Evolutionary conservation across 30 jellyfish, hydroid and myxozoan genomes (phyloP).

Genomic region (Chironex yamaguchii): DNA sequence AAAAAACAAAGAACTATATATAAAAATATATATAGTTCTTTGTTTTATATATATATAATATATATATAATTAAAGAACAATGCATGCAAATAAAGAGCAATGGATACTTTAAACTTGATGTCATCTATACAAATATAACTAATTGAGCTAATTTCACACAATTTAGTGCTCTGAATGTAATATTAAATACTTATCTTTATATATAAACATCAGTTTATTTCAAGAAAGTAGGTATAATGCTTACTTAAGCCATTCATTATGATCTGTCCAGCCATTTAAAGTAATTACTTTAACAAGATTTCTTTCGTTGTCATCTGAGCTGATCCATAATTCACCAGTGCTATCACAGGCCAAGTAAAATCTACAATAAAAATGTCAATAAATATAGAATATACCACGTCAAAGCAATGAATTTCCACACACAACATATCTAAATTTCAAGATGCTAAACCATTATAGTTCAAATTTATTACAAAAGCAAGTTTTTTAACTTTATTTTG

Average conservation of each 20-base stretch:
- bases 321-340: conserved; percentile 96
- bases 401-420: too few relatives aligned
- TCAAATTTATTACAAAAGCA: too few relatives aligned
- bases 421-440: not conserved
- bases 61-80: too few relatives aligned
- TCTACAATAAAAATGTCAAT: conserved; percentile 15
- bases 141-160: too few relatives aligned
- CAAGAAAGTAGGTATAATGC: not conserved
- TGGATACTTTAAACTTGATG: too few relatives aligned
- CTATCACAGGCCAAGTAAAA: conserved; percentile 94
- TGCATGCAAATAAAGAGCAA: too few relatives aligned
- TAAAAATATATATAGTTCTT: too few relatives aligned
- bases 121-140: too few relatives aligned
- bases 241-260: conserved; percentile 95
- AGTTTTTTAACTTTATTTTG: too few relatives aligned
- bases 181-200: not conserved
- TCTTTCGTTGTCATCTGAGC: conserved; percentile 92
- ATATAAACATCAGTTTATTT: not conserved
- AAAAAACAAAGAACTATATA: too few relatives aligned
- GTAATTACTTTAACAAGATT: conserved; percentile 85
- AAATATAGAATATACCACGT: not conserved
- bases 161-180: not conserved
- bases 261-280: conserved; percentile 96
- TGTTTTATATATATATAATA: too few relatives aligned
- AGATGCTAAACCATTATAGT: too few relatives aligned